A percentile compares a stretch with the other conserved stretches of the same genome.
phyloP scores from a whole-genome alignment of 2,888 invertebrate species.

The Salpingus planirostris region DNA sequence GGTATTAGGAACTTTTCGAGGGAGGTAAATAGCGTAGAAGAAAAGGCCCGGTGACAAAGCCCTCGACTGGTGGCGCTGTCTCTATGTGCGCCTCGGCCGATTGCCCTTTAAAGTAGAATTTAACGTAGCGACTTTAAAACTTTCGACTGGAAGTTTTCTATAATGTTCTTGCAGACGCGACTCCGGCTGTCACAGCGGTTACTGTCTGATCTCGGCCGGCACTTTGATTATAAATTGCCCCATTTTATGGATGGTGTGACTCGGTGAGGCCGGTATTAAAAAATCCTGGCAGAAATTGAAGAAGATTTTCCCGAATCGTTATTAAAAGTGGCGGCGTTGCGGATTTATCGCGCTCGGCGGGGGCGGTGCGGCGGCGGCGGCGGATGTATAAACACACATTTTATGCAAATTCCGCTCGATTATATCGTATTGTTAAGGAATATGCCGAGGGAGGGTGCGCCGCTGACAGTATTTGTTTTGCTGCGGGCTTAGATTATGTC shows the following conservation, averaged over 20 bases:
- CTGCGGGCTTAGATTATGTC: slow-evolving; percentile 1
- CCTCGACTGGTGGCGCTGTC: slow-evolving; percentile 17
- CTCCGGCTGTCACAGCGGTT: slow-evolving; percentile 3
- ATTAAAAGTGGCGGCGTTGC: too few relatives aligned
- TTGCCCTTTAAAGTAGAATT: slow-evolving; percentile 39
- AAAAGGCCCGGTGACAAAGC: slow-evolving; percentile 24
- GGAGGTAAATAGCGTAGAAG: slow-evolving; percentile 26
- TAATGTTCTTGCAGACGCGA: slow-evolving; percentile 15
- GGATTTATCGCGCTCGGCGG: too few relatives aligned
- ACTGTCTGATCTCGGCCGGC: slow-evolving; percentile 9
- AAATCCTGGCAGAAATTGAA: slow-evolving; percentile 17
- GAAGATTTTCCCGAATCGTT: too few relatives aligned
- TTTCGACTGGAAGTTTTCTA: slow-evolving; percentile 28
- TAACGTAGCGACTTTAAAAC: slow-evolving; percentile 32
- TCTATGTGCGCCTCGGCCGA: slow-evolving; percentile 26
- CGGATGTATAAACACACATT: too few relatives aligned
- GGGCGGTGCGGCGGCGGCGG: too few relatives aligned
- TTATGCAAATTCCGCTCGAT: too few relatives aligned
- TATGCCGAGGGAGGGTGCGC: too few relatives aligned
- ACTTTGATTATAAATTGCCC: slow-evolving; percentile 12
- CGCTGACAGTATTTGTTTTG: not conserved
- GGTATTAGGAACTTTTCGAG: slow-evolving; percentile 20
- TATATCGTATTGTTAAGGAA: slow-evolving; percentile 10
- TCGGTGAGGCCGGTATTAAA: slow-evolving; percentile 1
- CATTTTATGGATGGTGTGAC: slow-evolving; percentile 10